These are phyloP conservation scores for Petrolisthes manimaculis DNA, from an alignment of 2,888 invertebrate genomes.

Conservation along the genomic window DNA sequence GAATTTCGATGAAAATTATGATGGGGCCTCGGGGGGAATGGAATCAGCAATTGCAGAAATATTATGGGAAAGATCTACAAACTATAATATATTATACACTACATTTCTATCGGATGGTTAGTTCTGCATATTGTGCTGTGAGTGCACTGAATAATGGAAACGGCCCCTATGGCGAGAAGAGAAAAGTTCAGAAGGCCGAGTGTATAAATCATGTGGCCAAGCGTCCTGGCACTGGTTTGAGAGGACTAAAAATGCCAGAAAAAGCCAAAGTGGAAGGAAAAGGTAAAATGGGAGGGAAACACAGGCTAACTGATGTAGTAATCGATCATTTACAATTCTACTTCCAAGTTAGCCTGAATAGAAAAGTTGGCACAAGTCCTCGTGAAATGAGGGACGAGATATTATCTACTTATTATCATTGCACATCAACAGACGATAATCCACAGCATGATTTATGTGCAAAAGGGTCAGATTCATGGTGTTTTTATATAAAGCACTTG, in stretches of 20 bases:
- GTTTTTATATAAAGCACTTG: conserved; percentile 31
- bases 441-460: conserved; percentile 33
- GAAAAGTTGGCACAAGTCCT: conserved; percentile 34
- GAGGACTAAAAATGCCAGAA: not conserved
- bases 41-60: conserved; percentile 26
- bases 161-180: conserved; percentile 15
- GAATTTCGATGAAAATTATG: conserved; percentile 33
- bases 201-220: conserved; percentile 29
- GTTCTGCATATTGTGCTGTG: conserved; percentile 26
- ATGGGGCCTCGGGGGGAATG: conserved; percentile 36
- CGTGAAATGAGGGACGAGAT: conserved; percentile 15
- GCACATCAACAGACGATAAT: conserved; percentile 36
- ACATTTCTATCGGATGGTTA: conserved; percentile 28
- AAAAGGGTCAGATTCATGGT: conserved; percentile 34
- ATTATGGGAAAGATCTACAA: conserved; percentile 21
- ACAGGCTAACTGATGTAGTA: conserved; percentile 34
- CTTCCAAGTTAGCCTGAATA: conserved; percentile 24
- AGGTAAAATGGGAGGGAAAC: conserved; percentile 24
- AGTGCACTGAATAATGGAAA: conserved; percentile 4
- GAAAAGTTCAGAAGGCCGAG: conserved; percentile 16
- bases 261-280: conserved; percentile 17
- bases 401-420: conserved; percentile 33
- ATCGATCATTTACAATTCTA: conserved; percentile 31
- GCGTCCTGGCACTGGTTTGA: not conserved
- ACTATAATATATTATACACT: conserved; percentile 22